phyloP scores from a whole-genome alignment of 2,797 vertebrate genomes.

The Myiothlypis chrysogaster region DNA sequence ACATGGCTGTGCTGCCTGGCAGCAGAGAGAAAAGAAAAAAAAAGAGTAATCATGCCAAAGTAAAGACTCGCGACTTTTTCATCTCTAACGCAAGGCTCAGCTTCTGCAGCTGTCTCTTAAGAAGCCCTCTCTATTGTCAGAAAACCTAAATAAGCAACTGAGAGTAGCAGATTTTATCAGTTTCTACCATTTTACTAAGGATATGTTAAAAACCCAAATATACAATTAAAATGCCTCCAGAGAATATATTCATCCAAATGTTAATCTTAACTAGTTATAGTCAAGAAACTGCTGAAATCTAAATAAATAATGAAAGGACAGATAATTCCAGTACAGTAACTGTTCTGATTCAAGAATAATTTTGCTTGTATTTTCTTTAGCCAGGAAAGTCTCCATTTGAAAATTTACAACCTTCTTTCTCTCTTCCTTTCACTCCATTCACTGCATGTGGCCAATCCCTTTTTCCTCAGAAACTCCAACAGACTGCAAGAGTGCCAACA shows the following conservation, averaged over 20 bases:
- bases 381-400: not conserved
- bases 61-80: not conserved
- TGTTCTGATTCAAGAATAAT: not conserved
- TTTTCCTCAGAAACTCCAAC: not conserved
- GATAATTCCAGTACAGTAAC: not conserved
- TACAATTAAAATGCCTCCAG: not conserved
- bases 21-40: not conserved
- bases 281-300: not conserved
- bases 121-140: not conserved
- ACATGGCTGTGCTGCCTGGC: not conserved
- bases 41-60: not conserved
- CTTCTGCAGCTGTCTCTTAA: not conserved
- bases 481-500: not conserved
- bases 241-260: not conserved
- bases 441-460: not conserved
- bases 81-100: not conserved
- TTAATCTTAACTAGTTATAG: not conserved
- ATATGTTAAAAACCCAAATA: not conserved
- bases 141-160: not conserved
- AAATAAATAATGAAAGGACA: not conserved
- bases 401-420: not conserved
- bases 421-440: not conserved
- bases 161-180: not conserved
- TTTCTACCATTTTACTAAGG: not conserved
- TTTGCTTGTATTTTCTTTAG: not conserved